Conservation (phyloP, 2,888 invertebrate genomes). For the Tricholauxania praeusta region DNA sequence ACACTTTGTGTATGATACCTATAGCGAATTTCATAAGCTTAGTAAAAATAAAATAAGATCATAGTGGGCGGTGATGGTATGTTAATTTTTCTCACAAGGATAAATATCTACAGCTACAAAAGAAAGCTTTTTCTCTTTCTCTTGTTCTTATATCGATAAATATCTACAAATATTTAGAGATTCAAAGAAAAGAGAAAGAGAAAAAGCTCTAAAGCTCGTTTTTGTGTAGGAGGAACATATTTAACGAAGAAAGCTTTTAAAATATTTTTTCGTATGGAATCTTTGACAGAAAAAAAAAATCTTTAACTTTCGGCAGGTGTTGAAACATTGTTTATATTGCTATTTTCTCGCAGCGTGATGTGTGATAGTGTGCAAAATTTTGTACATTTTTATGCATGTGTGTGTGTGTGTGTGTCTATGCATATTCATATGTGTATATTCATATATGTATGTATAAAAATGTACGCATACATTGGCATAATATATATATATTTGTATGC, state of each 20-base stretch:
- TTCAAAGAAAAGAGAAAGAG: neutral
- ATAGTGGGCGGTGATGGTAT: conserved; percentile 16
- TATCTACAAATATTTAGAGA: neutral
- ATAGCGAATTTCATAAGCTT: neutral
- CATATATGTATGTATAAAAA: conserved; percentile 16
- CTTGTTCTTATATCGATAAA: too few relatives aligned
- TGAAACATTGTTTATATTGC: neutral
- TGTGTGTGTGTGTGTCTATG: conserved; percentile 24
- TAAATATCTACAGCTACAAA: neutral
- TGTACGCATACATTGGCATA: conserved; percentile 41
- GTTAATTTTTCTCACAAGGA: neutral
- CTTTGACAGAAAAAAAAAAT: conserved; percentile 1
- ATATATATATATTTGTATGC: conserved; percentile 34
- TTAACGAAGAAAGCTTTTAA: conserved; percentile 41
- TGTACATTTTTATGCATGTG: conserved; percentile 22
- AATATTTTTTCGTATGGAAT: conserved; percentile 15
- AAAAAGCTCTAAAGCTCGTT: neutral
- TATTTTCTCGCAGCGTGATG: conserved; percentile 20
- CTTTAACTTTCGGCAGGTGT: conserved; percentile 21
- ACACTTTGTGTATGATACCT: neutral
- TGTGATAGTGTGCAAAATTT: conserved; percentile 29
- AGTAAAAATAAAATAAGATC: conserved; percentile 17
- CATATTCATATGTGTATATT: conserved; percentile 34
- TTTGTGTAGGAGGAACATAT: too few relatives aligned
- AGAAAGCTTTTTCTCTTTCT: too few relatives aligned